Percentiles rank a stretch among this genome's conserved stretches.
Evolutionary conservation across 1,140 invertebrate species (phyloP).

Genomic region (Reticulitermes speratus): DNA sequence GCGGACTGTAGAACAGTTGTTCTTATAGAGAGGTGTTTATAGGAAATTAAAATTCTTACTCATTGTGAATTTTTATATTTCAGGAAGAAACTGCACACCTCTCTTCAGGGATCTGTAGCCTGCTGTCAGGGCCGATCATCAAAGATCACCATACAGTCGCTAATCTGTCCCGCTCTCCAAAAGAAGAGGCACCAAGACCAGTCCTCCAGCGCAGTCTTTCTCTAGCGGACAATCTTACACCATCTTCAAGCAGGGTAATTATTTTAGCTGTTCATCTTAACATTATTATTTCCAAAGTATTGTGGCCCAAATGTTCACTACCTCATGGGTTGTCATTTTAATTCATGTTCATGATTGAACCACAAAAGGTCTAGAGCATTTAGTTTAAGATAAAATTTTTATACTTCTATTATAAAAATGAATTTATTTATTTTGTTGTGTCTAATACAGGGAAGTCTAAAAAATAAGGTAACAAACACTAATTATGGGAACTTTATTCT

Average conservation of each 20-base stretch:
- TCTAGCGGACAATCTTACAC: constrained; percentile 39
- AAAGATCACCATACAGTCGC: constrained; percentile 30
- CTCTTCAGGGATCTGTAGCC: constrained; percentile 39
- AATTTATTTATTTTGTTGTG: no score
- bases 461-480: no score
- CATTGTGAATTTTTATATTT: constrained; percentile 31
- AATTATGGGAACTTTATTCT: no score
- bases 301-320: no score
- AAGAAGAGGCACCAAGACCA: constrained; percentile 33
- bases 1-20: no score
- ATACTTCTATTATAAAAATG: no score
- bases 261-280: neutral
- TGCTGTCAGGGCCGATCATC: constrained; percentile 38
- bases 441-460: no score
- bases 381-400: no score
- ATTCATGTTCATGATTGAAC: no score
- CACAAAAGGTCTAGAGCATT: no score
- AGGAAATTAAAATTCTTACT: neutral
- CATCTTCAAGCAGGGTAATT: constrained; percentile 33
- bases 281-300: neutral
- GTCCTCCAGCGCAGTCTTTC: constrained; percentile 41
- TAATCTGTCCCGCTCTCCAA: constrained; percentile 32
- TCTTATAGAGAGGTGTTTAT: no score
- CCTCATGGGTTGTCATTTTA: no score
- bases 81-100: constrained; percentile 42